Percentiles rank a stretch among this genome's conserved stretches.
Evolutionary conservation across 2,888 invertebrate species (phyloP).

Genomic region (Rapana venosa): DNA sequence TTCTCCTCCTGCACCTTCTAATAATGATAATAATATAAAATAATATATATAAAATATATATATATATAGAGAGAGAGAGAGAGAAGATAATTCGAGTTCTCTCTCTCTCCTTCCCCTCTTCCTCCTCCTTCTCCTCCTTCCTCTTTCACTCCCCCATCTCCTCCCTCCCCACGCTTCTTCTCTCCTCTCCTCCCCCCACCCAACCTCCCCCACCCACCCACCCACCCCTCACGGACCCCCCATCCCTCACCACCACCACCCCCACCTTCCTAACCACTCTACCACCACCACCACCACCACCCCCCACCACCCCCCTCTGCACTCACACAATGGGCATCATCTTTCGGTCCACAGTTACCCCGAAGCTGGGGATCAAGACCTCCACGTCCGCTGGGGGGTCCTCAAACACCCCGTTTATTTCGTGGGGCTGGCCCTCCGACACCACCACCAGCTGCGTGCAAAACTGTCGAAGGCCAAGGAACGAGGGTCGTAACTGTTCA

Average conservation of each 20-base stretch:
- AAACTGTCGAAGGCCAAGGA: slow-evolving; percentile 24
- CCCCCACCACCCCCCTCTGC: too few species aligned
- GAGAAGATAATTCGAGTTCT: too few species aligned
- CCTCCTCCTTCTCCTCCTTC: not conserved
- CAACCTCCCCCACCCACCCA: too few species aligned
- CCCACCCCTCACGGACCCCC: too few species aligned
- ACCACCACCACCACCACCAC: too few species aligned
- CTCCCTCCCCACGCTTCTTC: not conserved
- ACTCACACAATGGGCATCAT: slow-evolving; percentile 39
- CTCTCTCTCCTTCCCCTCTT: not conserved
- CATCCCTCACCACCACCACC: not conserved
- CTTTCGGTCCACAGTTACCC: slow-evolving; percentile 36
- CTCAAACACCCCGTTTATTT: slow-evolving; percentile 35
- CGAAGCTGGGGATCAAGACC: slow-evolving; percentile 40
- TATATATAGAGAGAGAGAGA: too few species aligned
- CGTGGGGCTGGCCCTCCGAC: slow-evolving; percentile 35
- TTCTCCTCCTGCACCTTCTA: too few species aligned
- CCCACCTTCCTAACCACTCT: not conserved
- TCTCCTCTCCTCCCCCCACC: not conserved
- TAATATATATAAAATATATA: too few species aligned
- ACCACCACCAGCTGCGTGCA: slow-evolving; percentile 41
- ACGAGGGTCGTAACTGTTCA: slow-evolving; percentile 40
- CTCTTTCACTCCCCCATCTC: not conserved
- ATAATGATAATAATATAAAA: too few species aligned
- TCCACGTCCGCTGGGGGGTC: slow-evolving; percentile 41